phyloP scores from a whole-genome alignment of 2,113 vertebrate genomes.

The Coryphaenoides rupestris region DNA sequence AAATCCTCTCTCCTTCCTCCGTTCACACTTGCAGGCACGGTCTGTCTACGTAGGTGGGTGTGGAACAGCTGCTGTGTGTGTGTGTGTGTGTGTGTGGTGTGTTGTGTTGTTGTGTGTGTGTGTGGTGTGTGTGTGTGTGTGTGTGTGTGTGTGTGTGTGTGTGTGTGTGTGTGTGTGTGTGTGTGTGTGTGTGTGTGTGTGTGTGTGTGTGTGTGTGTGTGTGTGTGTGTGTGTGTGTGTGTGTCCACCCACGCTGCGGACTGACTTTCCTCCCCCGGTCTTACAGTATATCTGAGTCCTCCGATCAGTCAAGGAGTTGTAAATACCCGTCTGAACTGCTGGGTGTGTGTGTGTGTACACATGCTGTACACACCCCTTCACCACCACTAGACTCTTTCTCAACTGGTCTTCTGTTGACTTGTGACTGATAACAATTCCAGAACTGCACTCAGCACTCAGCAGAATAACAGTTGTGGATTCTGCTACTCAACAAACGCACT shows the following conservation, averaged over 20 bases:
- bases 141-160: slow-evolving; percentile 11
- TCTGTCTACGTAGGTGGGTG: slow-evolving; percentile 46
- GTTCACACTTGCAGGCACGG: slow-evolving; percentile 48
- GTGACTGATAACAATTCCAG: no score
- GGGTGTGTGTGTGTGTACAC: slow-evolving; percentile 1
- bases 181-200: no score
- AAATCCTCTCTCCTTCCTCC: slow-evolving; percentile 40
- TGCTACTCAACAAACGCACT: no score
- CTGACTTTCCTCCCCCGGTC: slow-evolving; percentile 11
- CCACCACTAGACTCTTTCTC: no score
- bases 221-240: slow-evolving; percentile 11
- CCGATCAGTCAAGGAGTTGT: slow-evolving; percentile 25
- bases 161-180: slow-evolving; percentile 25
- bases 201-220: slow-evolving; percentile 20
- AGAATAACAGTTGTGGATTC: no score
- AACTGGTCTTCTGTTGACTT: no score
- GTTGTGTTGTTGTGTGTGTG: slow-evolving; percentile 18
- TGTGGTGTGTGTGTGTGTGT: slow-evolving; percentile 17
- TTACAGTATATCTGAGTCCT: slow-evolving; percentile 44
- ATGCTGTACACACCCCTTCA: no score
- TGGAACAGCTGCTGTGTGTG: slow-evolving; percentile 42
- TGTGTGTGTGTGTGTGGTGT: slow-evolving; percentile 20
- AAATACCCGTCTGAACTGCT: slow-evolving; percentile 21
- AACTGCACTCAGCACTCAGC: no score
- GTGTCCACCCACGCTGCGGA: neutral